These are phyloP conservation scores for Mycetomoellerius zeteki DNA, from an alignment of 1,140 invertebrate genomes.

Conservation along the genomic window DNA sequence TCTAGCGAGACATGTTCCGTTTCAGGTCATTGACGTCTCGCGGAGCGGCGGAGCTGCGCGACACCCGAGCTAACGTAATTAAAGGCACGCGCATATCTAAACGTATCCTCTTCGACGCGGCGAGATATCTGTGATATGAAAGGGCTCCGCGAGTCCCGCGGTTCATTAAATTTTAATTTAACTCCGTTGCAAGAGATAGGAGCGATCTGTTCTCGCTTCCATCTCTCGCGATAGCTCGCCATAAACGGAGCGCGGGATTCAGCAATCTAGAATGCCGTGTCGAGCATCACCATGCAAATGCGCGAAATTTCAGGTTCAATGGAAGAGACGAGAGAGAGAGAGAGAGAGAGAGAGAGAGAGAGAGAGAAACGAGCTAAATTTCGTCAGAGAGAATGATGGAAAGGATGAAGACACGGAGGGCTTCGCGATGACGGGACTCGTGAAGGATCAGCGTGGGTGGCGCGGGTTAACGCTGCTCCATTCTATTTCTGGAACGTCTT, in stretches of 20 bases:
- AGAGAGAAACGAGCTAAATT: background rate
- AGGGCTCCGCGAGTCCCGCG: constrained; percentile 10
- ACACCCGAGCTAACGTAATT: constrained; percentile 47
- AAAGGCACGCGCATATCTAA: constrained; percentile 40
- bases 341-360: constrained; percentile 6
- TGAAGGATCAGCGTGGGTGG: constrained; percentile 50
- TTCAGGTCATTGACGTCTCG: constrained; percentile 22
- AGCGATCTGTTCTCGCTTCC: constrained; percentile 13
- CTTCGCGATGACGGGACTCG: background rate
- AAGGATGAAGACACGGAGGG: background rate
- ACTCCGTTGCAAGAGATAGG: constrained; percentile 14
- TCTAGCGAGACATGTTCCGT: background rate
- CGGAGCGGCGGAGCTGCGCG: background rate
- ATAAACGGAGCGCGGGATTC: constrained; percentile 14
- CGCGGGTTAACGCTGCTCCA: constrained; percentile 22
- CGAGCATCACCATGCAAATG: constrained; percentile 27
- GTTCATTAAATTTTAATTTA: constrained; percentile 66
- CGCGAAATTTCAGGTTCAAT: constrained; percentile 18
- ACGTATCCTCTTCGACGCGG: constrained; percentile 13
- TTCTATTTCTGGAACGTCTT: constrained; percentile 42
- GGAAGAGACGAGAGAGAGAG: background rate
- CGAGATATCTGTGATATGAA: constrained; percentile 33
- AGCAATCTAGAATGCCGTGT: constrained; percentile 7
- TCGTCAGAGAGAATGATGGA: background rate
- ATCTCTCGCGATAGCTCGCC: background rate